These are phyloP conservation scores for Lepilemur septentrionalis DNA, from an alignment of 2,797 vertebrate species.

Conservation along the genomic window DNA sequence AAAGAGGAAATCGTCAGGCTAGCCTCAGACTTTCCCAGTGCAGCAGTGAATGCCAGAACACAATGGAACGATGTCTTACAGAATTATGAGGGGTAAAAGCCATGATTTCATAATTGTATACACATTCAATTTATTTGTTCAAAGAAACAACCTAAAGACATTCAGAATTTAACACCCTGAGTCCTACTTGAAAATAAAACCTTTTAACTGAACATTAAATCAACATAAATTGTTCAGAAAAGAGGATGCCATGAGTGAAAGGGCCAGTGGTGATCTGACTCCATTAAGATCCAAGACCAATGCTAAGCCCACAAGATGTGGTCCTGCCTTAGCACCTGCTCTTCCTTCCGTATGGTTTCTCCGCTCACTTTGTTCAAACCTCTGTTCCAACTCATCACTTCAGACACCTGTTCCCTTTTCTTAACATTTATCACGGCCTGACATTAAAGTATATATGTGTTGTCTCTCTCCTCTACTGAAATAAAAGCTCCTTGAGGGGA, in stretches of 20 bases:
- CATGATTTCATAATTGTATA: background rate
- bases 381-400: background rate
- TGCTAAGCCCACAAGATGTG: background rate
- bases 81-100: background rate
- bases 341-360: background rate
- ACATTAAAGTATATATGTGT: background rate
- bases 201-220: slow-evolving; percentile 6
- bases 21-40: background rate
- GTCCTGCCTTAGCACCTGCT: background rate
- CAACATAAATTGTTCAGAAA: background rate
- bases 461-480: background rate
- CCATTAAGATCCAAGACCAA: background rate
- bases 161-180: background rate
- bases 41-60: background rate
- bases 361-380: background rate
- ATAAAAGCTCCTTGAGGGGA: background rate
- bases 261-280: background rate
- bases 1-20: background rate
- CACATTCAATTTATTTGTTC: background rate
- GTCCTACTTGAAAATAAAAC: background rate
- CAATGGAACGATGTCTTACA: background rate
- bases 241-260: background rate
- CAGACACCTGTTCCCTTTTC: background rate
- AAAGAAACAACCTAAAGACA: background rate
- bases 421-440: background rate